phyloP scores from a whole-genome alignment of 2,888 invertebrate species.

The Synergus laeviventris region DNA sequence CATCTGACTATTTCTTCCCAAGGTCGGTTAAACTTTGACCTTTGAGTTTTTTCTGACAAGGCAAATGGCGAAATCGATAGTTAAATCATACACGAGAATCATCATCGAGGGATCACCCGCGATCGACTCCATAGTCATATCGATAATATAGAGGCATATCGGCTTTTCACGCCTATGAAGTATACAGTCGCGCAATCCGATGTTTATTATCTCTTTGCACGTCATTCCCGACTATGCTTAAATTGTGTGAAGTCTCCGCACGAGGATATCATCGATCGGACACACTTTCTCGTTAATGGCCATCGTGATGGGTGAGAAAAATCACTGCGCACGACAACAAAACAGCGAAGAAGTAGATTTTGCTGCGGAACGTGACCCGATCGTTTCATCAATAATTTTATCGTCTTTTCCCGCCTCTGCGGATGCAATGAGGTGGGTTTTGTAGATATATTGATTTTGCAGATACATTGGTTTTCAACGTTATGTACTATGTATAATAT shows the following conservation, averaged over 20 bases:
- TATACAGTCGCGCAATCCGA: constrained; percentile 3
- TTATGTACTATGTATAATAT: not conserved
- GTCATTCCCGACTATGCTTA: not conserved
- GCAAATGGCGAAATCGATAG: not conserved
- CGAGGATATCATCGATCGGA: constrained; percentile 45
- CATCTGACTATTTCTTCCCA: not conserved
- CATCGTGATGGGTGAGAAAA: constrained; percentile 37
- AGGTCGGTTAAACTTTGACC: constrained; percentile 14
- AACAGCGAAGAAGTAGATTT: constrained; percentile 4
- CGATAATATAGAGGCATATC: not conserved
- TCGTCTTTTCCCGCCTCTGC: constrained; percentile 17
- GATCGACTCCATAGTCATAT: constrained; percentile 5
- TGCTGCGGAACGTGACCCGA: constrained; percentile 23
- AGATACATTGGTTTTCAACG: constrained; percentile 7
- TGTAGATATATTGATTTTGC: constrained; percentile 22
- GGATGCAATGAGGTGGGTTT: constrained; percentile 4
- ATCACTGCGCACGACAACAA: constrained; percentile 19
- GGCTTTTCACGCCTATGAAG: constrained; percentile 25
- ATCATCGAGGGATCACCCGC: not conserved
- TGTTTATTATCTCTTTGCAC: constrained; percentile 23
- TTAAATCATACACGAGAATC: constrained; percentile 1
- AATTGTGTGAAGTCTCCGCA: constrained; percentile 19
- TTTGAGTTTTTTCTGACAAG: not conserved
- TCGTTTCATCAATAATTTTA: constrained; percentile 33
- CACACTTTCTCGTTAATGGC: constrained; percentile 49